Evolutionary conservation across 2,888 invertebrate genomes (phyloP).

Genomic region (Lithophane socia): DNA sequence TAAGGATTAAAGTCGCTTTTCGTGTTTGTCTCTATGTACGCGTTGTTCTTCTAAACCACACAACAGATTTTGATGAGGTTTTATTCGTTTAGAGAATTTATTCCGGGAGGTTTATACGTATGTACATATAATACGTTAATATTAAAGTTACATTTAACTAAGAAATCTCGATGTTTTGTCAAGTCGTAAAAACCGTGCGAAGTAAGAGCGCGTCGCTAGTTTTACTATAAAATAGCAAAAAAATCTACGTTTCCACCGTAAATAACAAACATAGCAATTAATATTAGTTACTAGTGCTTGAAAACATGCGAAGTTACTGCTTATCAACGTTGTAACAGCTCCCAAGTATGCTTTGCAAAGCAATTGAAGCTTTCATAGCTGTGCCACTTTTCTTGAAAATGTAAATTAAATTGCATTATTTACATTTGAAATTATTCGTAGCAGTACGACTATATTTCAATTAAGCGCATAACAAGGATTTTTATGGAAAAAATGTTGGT

Average conservation of each 20-base stretch:
- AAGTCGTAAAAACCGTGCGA: too few species aligned
- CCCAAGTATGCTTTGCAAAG: constrained; percentile 27
- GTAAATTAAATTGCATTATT: constrained; percentile 47
- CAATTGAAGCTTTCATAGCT: constrained; percentile 32
- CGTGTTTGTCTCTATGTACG: too few species aligned
- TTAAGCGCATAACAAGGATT: constrained; percentile 1
- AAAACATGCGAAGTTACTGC: constrained; percentile 62
- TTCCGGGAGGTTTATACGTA: too few species aligned
- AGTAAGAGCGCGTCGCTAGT: too few species aligned
- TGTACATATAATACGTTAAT: too few species aligned
- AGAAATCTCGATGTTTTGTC: too few species aligned
- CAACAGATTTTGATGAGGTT: too few species aligned
- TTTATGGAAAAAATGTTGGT: background rate
- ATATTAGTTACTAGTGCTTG: constrained; percentile 59
- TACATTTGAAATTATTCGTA: constrained; percentile 49
- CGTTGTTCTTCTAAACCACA: too few species aligned
- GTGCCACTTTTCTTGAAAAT: constrained; percentile 29
- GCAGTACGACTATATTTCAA: constrained; percentile 17
- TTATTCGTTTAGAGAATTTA: too few species aligned
- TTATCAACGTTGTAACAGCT: constrained; percentile 51
- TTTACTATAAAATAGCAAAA: constrained; percentile 10
- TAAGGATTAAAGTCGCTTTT: too few species aligned
- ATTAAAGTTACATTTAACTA: too few species aligned
- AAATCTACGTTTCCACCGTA: constrained; percentile 30
- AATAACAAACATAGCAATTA: constrained; percentile 59